Evolutionary conservation across 2,888 invertebrate species (phyloP).

Genomic region (Agrochola lychnidis): DNA sequence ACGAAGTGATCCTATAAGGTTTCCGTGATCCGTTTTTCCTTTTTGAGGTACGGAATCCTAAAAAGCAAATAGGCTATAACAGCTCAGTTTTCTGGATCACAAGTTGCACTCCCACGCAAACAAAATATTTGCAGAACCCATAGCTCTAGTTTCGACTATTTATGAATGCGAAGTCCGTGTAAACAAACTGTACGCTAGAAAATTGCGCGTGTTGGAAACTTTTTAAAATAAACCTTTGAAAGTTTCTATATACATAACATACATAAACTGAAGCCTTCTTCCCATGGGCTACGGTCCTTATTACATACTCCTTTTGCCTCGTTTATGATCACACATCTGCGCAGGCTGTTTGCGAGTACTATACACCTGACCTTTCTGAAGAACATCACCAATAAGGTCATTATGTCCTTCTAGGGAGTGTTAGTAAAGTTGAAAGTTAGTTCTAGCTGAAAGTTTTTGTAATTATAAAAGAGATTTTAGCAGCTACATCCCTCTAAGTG

Average conservation of each 20-base stretch:
- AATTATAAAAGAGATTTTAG: slow-evolving; percentile 6
- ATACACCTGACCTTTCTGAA: background rate
- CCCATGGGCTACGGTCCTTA: background rate
- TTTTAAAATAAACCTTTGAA: slow-evolving; percentile 2
- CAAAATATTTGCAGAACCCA: slow-evolving; percentile 22
- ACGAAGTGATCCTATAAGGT: too few relatives aligned
- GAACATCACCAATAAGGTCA: background rate
- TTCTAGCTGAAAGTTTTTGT: background rate
- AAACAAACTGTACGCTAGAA: background rate
- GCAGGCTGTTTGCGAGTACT: background rate
- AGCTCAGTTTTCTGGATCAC: background rate
- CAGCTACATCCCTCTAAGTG: background rate
- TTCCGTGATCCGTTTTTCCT: too few relatives aligned
- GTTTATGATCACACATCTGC: background rate
- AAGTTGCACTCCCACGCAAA: background rate
- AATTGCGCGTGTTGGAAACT: background rate
- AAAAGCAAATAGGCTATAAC: background rate
- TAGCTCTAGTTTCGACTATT: background rate
- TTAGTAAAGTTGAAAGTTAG: background rate
- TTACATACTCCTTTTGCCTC: background rate
- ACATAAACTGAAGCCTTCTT: background rate
- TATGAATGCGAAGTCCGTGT: slow-evolving; percentile 13
- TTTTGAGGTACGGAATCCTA: too few relatives aligned
- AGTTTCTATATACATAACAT: background rate
- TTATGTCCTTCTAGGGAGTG: background rate